phyloP scores from a whole-genome alignment of 2,797 vertebrate genomes.

The Myotis vivesi region DNA sequence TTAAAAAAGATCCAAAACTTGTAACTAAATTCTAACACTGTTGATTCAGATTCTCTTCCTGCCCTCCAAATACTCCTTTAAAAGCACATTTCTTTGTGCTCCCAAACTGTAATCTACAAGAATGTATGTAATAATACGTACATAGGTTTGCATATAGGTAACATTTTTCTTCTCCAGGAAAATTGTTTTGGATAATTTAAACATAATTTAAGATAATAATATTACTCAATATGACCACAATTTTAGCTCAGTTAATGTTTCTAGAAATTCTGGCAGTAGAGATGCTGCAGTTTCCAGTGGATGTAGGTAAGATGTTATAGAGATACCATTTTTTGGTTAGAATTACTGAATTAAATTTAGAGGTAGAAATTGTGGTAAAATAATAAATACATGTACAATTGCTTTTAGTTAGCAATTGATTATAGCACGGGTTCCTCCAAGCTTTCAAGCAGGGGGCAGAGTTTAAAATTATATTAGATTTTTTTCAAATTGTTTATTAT shows the following conservation, averaged over 20 bases:
- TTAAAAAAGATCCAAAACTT: constrained; percentile 66
- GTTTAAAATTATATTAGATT: constrained; percentile 28
- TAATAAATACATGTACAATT: constrained; percentile 4
- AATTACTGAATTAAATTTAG: constrained; percentile 76
- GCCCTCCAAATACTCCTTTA: constrained; percentile 45
- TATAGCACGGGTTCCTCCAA: constrained; percentile 9
- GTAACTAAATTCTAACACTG: constrained; percentile 67
- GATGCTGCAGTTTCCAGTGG: constrained; percentile 17
- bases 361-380: constrained; percentile 62
- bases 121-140: neutral
- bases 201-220: constrained; percentile 60
- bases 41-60: constrained; percentile 68
- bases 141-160: constrained; percentile 43
- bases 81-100: constrained; percentile 67
- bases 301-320: constrained; percentile 38
- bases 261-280: constrained; percentile 63
- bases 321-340: constrained; percentile 47
- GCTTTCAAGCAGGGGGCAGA: constrained; percentile 39
- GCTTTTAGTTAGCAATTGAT: constrained; percentile 38
- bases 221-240: constrained; percentile 48
- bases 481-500: constrained; percentile 50
- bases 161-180: constrained; percentile 27
- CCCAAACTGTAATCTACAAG: constrained; percentile 53
- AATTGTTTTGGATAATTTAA: constrained; percentile 59
- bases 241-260: constrained; percentile 53